These are phyloP conservation scores for Melanaphis sacchari DNA, from an alignment of 1,140 invertebrate genomes.

Conservation along the genomic window DNA sequence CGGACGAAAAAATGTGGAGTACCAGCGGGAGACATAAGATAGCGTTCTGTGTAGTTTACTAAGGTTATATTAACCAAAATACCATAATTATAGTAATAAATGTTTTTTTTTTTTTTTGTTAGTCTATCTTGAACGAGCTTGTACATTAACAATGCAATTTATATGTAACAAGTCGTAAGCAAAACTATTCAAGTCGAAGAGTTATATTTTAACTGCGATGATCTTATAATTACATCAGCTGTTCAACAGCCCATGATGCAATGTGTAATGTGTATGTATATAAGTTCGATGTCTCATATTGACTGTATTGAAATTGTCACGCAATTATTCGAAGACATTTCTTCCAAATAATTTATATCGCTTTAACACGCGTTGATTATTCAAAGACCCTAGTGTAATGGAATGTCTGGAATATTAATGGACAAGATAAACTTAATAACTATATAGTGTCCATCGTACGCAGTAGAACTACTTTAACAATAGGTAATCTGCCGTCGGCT, in stretches of 20 bases:
- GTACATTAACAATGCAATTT: neutral
- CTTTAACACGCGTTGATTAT: constrained; percentile 1
- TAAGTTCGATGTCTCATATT: too few species aligned
- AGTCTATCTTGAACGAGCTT: neutral
- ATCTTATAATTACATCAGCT: neutral
- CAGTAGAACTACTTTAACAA: neutral
- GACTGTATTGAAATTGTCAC: neutral
- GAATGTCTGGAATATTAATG: neutral
- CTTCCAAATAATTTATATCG: neutral
- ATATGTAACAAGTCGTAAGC: neutral
- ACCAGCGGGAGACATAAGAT: neutral
- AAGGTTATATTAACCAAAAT: neutral
- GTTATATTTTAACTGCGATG: neutral
- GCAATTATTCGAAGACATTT: neutral
- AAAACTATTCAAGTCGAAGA: neutral
- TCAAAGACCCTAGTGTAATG: neutral
- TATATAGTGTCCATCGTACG: neutral
- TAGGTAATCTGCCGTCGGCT: neutral
- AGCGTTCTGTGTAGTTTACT: neutral
- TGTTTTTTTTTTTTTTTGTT: neutral
- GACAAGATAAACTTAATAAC: constrained; percentile 8
- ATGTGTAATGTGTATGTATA: neutral
- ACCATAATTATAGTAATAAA: neutral
- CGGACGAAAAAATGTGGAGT: neutral
- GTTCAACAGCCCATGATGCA: neutral